Percentiles rank a stretch among this genome's conserved stretches.
Evolutionary conservation across 2,797 vertebrate species (phyloP).

Genomic region (Pantherophis vulpinus): DNA sequence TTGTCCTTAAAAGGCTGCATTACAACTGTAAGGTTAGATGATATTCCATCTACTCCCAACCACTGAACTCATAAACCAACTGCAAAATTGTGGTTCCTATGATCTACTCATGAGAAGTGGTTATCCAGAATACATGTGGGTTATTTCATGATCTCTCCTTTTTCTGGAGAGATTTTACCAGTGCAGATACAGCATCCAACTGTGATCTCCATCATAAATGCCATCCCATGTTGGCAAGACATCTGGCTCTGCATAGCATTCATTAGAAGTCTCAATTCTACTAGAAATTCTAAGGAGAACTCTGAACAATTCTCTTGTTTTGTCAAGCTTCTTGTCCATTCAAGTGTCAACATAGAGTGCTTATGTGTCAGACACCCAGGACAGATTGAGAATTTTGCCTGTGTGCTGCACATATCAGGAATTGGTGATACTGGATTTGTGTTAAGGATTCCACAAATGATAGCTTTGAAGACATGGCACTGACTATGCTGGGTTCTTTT

Average conservation of each 20-base stretch:
- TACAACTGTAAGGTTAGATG: background rate
- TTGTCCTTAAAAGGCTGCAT: background rate
- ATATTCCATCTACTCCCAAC: background rate
- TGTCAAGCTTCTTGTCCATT: background rate
- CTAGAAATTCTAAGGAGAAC: background rate
- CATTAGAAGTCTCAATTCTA: background rate
- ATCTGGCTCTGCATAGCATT: too few species aligned
- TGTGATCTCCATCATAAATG: too few species aligned
- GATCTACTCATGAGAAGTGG: too few species aligned
- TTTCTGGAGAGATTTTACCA: too few species aligned
- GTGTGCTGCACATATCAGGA: background rate
- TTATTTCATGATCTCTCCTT: too few species aligned
- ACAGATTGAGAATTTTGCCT: background rate
- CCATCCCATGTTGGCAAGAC: too few species aligned
- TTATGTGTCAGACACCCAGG: background rate
- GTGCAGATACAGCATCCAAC: too few species aligned
- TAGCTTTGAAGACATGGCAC: background rate
- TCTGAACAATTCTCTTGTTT: background rate
- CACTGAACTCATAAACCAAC: background rate
- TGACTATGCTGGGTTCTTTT: background rate
- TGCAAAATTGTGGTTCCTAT: background rate
- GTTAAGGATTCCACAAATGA: background rate
- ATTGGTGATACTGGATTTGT: background rate
- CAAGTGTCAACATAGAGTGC: background rate
- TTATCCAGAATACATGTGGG: too few species aligned